A percentile compares a stretch with the other conserved stretches of the same genome.
phyloP scores from a whole-genome alignment of 2,888 invertebrate genomes.

The Heliconius cydno region DNA sequence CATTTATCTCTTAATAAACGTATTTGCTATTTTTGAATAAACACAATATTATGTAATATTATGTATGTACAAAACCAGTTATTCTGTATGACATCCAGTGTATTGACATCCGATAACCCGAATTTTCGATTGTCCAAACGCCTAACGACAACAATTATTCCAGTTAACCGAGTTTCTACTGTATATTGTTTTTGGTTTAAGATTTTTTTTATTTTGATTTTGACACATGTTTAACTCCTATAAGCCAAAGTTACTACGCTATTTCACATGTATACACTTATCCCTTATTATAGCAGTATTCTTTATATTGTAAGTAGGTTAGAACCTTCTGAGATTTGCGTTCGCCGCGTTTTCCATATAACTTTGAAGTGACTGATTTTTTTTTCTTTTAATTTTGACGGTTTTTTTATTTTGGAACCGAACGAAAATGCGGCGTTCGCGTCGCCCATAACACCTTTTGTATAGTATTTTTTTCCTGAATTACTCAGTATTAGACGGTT shows the following conservation, averaged over 20 bases:
- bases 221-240: constrained; percentile 52
- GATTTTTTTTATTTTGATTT: constrained; percentile 28
- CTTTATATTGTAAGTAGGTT: constrained; percentile 75
- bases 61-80: too few species aligned
- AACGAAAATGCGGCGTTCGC: constrained; percentile 50
- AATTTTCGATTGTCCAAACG: neutral
- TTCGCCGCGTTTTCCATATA: constrained; percentile 49
- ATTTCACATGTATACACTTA: constrained; percentile 73
- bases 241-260: constrained; percentile 70
- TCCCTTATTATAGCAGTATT: constrained; percentile 77
- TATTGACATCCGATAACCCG: constrained; percentile 1
- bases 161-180: neutral
- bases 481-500: constrained; percentile 79
- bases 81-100: too few species aligned
- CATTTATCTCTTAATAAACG: too few species aligned
- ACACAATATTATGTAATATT: too few species aligned
- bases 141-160: neutral
- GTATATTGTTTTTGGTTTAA: neutral
- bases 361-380: constrained; percentile 35
- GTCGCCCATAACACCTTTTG: constrained; percentile 72
- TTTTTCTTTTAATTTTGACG: constrained; percentile 18
- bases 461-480: constrained; percentile 73
- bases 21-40: too few species aligned
- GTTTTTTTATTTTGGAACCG: constrained; percentile 21
- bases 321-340: constrained; percentile 74